phyloP scores from a whole-genome alignment of 2,888 invertebrate genomes.

The Dynastes hyllus region DNA sequence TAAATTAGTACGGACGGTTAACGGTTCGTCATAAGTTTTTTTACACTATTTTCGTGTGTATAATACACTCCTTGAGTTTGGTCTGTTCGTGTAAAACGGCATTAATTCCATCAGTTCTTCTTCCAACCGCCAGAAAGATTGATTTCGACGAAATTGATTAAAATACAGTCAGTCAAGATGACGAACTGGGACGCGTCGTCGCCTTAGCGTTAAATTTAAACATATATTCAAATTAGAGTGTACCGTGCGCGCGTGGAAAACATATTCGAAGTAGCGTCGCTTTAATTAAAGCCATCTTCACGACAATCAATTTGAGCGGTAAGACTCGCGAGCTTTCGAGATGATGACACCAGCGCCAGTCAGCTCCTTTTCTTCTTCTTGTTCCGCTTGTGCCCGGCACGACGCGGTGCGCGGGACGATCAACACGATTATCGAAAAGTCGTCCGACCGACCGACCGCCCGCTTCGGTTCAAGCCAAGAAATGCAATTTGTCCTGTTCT shows the following conservation, averaged over 20 bases:
- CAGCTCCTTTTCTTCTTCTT: neutral
- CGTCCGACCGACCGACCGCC: neutral
- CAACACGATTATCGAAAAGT: constrained; percentile 32
- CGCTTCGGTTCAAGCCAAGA: constrained; percentile 1
- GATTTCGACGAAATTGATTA: constrained; percentile 3
- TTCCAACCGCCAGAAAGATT: too few relatives aligned
- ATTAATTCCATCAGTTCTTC: too few relatives aligned
- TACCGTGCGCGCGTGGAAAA: constrained; percentile 22
- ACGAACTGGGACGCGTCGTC: constrained; percentile 23
- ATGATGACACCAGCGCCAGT: constrained; percentile 15
- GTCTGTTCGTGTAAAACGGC: too few relatives aligned
- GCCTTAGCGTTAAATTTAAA: constrained; percentile 25
- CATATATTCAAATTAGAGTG: constrained; percentile 38
- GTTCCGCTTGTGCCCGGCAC: neutral
- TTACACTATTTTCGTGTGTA: too few relatives aligned
- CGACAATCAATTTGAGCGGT: constrained; percentile 32
- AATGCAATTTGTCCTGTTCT: constrained; percentile 36
- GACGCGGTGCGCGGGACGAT: neutral
- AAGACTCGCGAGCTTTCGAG: constrained; percentile 26
- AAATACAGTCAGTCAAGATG: neutral
- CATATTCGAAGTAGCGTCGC: constrained; percentile 32
- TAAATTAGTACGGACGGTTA: too few relatives aligned
- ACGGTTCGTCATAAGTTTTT: too few relatives aligned
- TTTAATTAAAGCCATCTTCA: constrained; percentile 35
- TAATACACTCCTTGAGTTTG: too few relatives aligned